Base-by-base conservation (phyloP, 2,797 vertebrate species). In the Mastacembelus armatus region DNA sequence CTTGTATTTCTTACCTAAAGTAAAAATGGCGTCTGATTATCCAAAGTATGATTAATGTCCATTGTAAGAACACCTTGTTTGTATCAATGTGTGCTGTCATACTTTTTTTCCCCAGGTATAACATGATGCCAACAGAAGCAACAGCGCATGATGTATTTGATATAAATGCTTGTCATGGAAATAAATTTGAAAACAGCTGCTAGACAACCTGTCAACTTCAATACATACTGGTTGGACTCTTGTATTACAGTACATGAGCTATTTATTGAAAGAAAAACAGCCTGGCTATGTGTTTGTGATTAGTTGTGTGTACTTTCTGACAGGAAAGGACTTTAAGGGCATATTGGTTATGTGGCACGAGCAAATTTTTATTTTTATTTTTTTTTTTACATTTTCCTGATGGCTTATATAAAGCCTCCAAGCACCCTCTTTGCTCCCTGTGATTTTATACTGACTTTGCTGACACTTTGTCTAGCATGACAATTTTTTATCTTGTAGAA, bases 11-110 rank as follows among this genome's bases (percentile, higher is more conserved):
- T 54, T 15, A 45, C 26, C 55, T 40, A 44, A 63, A 75, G 38
- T 49, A 52, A 74, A 77, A 67, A 78, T 51, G 48, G 58, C 45
- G 71, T 47, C 72, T 84, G 80, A 80, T 89, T 84, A 85, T 77
- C 79, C 66, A 87, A 85, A 90, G 70, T 65, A 85, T 91, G 90
- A 94, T 93, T 87, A 86, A 93, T 92, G 86, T 72, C 78, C 71
- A 22, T 59, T 40, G 76, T 64, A 70, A 44, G 75, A 72, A 80
- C 71, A 72, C 69, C 78, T 81, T 81, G 81, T 88, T 90, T 84
- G 68, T 85, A 77, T 85, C 85, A 80, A 83, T 81, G 60, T 80
- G 11, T 39, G 75, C 75, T 84, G 89, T 83, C 91, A 80, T 42
- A 30, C 39, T 49, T 58, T 42, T 47, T 32, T 60, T 27, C 24